These are phyloP conservation scores for Heterochromis multidens DNA, from an alignment of 2,113 vertebrate genomes.

Conservation along the genomic window DNA sequence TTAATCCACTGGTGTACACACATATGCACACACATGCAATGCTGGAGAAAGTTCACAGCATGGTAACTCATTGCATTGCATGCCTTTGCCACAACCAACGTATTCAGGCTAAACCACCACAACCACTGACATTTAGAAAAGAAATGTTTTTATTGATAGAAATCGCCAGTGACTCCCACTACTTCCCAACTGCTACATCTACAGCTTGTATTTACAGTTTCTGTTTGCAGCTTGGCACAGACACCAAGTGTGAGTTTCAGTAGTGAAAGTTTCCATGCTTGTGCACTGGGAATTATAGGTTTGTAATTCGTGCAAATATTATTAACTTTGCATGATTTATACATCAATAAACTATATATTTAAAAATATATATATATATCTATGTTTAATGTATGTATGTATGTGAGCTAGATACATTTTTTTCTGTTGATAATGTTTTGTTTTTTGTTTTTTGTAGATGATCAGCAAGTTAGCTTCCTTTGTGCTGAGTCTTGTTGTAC, in stretches of 20 bases:
- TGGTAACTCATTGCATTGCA: not conserved
- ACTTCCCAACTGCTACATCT: conserved; percentile 50
- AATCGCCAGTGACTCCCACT: conserved; percentile 47
- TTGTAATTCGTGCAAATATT: not conserved
- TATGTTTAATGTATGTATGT: not conserved
- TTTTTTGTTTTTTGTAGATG: not conserved
- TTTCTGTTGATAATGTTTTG: not conserved
- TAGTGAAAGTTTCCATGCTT: not conserved
- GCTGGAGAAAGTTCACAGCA: conserved; percentile 1
- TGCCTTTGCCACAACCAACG: not conserved
- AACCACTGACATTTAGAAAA: conserved; percentile 61
- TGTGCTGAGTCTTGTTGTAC: not conserved
- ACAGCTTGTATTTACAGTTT: conserved; percentile 34
- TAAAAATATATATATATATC: not conserved
- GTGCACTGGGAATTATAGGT: not conserved
- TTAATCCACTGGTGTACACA: not conserved
- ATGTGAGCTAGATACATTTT: not conserved
- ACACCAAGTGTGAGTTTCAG: not conserved
- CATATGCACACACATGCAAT: not conserved
- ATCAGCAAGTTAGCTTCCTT: not conserved
- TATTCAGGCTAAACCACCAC: conserved; percentile 23
- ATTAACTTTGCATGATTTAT: not conserved
- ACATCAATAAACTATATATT: not conserved
- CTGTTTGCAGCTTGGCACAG: conserved; percentile 19
- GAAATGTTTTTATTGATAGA: conserved; percentile 47